These are phyloP conservation scores for Crossaster papposus DNA, from an alignment of 53 echinoderm and acorn worm genomes.

Conservation along the genomic window DNA sequence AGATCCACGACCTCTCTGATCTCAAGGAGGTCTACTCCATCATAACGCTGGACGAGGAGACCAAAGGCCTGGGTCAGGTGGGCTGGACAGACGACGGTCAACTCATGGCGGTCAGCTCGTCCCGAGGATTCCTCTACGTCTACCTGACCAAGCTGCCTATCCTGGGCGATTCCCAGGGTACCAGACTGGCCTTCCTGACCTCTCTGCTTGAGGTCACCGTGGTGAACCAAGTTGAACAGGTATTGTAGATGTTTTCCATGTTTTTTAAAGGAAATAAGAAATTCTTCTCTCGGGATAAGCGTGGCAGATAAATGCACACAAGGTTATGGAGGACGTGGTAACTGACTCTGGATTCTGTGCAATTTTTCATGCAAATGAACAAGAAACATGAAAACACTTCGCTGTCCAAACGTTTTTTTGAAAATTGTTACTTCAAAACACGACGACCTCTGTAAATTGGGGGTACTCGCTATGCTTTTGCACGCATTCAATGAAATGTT, in stretches of 20 bases:
- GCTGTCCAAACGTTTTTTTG: no score
- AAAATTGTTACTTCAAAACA: no score
- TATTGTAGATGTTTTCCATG: constrained; percentile 12
- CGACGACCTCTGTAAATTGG: no score
- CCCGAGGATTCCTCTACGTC: constrained; percentile 79
- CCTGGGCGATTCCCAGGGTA: constrained; percentile 87
- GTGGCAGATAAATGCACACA: no score
- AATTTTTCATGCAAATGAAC: no score
- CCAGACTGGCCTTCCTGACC: constrained; percentile 92
- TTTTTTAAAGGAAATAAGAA: no score
- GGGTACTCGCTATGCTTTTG: no score
- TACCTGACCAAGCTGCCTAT: constrained; percentile 96
- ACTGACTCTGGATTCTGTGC: no score
- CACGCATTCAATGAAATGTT: no score
- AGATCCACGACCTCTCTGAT: constrained; percentile 96
- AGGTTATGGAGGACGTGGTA: no score
- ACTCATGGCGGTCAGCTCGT: constrained; percentile 90
- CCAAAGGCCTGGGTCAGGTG: constrained; percentile 83
- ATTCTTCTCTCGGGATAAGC: no score
- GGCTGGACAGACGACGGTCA: constrained; percentile 98
- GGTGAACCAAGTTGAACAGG: constrained; percentile 97
- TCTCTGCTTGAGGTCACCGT: constrained; percentile 99
- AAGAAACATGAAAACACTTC: no score
- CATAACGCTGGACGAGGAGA: constrained; percentile 90
- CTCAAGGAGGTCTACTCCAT: constrained; percentile 97